A percentile compares a stretch with the other conserved stretches of the same genome.
These are phyloP conservation scores for Okapia johnstoni DNA, from an alignment of 2,113 vertebrate genomes.

Conservation along the genomic window DNA sequence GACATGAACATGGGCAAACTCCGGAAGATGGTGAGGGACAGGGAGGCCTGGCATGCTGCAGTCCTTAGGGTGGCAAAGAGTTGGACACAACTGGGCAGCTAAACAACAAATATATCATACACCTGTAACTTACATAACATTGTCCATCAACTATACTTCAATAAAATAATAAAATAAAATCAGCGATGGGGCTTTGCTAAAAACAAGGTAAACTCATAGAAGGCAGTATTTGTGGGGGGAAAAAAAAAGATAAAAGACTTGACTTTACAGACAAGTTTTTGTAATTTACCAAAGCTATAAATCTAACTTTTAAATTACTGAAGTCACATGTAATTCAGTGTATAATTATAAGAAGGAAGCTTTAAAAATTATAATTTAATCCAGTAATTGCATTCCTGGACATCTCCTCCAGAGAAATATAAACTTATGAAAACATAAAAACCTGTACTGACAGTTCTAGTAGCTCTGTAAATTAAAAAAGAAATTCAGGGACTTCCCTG, in stretches of 20 bases:
- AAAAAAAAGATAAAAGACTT: not conserved
- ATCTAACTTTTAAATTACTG: conserved; percentile 14
- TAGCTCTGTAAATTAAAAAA: not conserved
- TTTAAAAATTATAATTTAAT: conserved; percentile 19
- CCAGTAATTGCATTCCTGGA: not conserved
- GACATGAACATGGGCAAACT: not conserved
- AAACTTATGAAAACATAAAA: conserved; percentile 1
- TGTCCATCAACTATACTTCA: not conserved
- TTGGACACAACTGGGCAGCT: not conserved
- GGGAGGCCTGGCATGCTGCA: not conserved
- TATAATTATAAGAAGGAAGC: conserved; percentile 2
- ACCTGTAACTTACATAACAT: not conserved
- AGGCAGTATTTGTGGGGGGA: not conserved
- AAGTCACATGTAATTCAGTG: not conserved
- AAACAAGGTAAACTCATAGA: not conserved
- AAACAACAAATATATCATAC: not conserved
- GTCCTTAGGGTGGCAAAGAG: not conserved
- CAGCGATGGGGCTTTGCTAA: not conserved
- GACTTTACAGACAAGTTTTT: not conserved
- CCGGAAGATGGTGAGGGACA: not conserved
- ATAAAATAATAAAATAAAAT: not conserved
- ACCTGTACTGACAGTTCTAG: not conserved
- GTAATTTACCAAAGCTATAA: conserved; percentile 16
- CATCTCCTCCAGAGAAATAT: not conserved
- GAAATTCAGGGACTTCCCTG: too few relatives aligned